Evolutionary conservation across 2,797 vertebrate genomes (phyloP), one percentile per base, ranked within the genome.

Genomic region (Gephyroberyx darwinii): DNA sequence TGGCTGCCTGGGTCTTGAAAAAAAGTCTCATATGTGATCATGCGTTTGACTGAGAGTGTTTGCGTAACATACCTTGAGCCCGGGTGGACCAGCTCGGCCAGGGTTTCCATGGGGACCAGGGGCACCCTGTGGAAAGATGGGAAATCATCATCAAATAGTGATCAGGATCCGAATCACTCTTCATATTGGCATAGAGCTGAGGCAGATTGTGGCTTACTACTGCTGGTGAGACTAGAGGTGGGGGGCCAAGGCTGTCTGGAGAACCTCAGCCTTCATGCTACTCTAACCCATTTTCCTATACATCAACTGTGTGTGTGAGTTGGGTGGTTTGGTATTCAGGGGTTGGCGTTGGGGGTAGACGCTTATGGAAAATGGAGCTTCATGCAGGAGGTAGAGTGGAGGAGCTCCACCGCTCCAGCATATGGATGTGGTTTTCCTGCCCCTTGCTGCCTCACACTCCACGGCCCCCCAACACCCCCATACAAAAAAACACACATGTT

Each of bases 71-170:
- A 98, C 97, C 92, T 99, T 99, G 53, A 92, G 81, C 58, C 97
- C 97, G 9, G 95, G 86, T 59, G 92, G 93, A 45, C 97, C 97
- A 2, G 96, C 80, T 71, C 86, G 95, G 68, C 97, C 97, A 3
- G 97, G 97, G 75, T 97, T 98, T 86, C 97, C 97, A 1, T 98
- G 95, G 59, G 97, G 95, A 85, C 97, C 97, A 7, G 94, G 90
- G 35, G 91, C 92, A 83, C 97, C 97, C 97, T 98, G 69, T 59
- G 86, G 84, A 77, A 85, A 75, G 83, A 55, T 83, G 82, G 50
- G 43, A 52, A 77, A 79, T 86, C 59, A 68, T 50, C 71, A 83
- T 84, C 53, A 88, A 77, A 74, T 8, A 0, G 8, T 74, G 81
- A 84, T 60, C 0, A 5, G 72, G 69, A 75, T 80, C 70, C 74